Base-by-base conservation (phyloP, 2,888 invertebrate genomes). In the Drosophila mimetica region DNA sequence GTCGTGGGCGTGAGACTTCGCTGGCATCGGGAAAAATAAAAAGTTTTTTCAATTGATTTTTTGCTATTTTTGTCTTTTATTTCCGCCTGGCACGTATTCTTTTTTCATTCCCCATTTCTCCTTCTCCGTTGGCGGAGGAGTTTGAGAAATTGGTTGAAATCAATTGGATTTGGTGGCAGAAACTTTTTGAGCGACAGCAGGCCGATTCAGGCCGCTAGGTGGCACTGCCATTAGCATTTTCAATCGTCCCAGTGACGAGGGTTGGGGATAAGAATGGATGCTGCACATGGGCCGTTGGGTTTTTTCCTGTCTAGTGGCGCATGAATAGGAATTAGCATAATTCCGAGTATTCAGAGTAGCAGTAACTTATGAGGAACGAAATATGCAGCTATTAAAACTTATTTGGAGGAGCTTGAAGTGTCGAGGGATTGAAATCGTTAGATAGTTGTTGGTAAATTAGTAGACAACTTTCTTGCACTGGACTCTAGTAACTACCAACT, bases 1-100 rank as follows among this genome's bases (percentile, higher is more conserved):
- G 25, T 22, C 16, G 36, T 50, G 69, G 71, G 71, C 69, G 69
- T 71, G 71, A 60, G 71, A 71, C 36, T 51, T 32, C 13, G 36
- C 47, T 47, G 55, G 55, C 64, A 64, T 48, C 64, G 61, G 28
- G 25, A 32, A 67, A 76, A 84, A 65, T 66, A 64, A 53, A 54
- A 61, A 85, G 75, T 71, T 87, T 82, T 87, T 87, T 85, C 86
- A 84, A 88, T 84, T 86, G 85, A 86, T 88, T 84, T 77, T 84
- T 77, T 79, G 69, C 78, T 88, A 79, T 83, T 84, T 80, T 76
- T 59, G 74, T 82, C 58, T 71, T 69, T 77, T 77, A 73, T 71
- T 67, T 73, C 69, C 76, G 36, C 71, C 69, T 25, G 53, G 71
- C 83, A 85, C 86, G 79, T 82, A 82, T 51, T 76, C 58, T 36